Evolutionary conservation across 2,797 vertebrate species (phyloP).

Genomic region (Mormyrops attenuatus): DNA sequence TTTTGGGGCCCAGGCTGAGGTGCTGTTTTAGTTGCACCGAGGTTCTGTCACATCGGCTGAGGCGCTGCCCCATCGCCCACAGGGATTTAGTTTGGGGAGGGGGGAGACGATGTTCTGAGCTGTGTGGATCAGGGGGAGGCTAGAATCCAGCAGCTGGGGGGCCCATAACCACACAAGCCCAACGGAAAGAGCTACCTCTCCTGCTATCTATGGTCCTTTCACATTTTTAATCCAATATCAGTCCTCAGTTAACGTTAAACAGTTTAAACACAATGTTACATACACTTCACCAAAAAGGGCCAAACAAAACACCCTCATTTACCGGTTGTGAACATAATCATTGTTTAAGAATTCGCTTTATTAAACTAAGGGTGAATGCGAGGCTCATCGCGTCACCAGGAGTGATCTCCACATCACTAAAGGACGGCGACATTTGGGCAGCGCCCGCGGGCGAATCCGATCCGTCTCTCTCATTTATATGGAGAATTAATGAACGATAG

Average conservation of each 20-base stretch:
- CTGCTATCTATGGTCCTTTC: not conserved
- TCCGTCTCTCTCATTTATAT: not conserved
- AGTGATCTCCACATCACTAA: not conserved
- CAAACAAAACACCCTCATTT: not conserved
- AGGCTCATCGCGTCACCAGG: not conserved
- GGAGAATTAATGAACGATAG: not conserved
- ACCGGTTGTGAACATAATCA: not conserved
- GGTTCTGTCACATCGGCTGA: slow-evolving; percentile 21
- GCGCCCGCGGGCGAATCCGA: not conserved
- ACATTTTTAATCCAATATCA: not conserved
- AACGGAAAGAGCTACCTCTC: not conserved
- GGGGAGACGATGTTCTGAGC: not conserved
- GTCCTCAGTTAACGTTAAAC: not conserved
- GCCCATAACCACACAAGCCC: not conserved
- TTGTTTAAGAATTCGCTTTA: not conserved
- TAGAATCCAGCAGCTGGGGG: not conserved
- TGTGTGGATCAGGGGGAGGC: not conserved
- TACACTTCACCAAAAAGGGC: not conserved
- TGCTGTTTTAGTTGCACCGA: not conserved
- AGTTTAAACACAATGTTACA: not conserved
- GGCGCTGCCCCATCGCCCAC: slow-evolving; percentile 12
- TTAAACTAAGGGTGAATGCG: not conserved
- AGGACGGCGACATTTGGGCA: not conserved
- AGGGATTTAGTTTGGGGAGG: not conserved
- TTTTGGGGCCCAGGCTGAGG: slow-evolving; percentile 14